A percentile compares a stretch with the other conserved stretches of the same genome.
These are phyloP conservation scores for Mystacides longicornis DNA, from an alignment of 2,888 invertebrate genomes.

Conservation along the genomic window DNA sequence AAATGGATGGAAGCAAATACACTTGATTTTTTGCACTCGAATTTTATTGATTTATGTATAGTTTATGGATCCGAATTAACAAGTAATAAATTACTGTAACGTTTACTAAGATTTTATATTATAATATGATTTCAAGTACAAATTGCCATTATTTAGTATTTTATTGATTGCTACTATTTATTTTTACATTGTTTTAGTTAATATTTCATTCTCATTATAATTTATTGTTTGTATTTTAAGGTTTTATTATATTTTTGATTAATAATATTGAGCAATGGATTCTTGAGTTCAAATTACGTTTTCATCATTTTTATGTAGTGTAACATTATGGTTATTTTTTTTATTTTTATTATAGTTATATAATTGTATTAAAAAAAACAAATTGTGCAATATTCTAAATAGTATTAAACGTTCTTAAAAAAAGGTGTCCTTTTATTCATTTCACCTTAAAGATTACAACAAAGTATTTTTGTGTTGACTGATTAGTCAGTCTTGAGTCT, in stretches of 20 bases:
- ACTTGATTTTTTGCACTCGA: neutral
- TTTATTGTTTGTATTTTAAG: neutral
- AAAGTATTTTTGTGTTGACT: too few relatives aligned
- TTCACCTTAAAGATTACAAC: neutral
- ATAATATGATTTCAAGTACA: slow-evolving; percentile 25
- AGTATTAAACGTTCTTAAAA: slow-evolving; percentile 2
- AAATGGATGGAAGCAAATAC: neutral
- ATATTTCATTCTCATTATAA: slow-evolving; percentile 16
- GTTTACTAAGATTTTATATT: neutral
- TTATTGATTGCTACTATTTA: slow-evolving; percentile 15
- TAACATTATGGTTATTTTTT: neutral
- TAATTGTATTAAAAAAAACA: slow-evolving; percentile 2
- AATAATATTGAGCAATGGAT: slow-evolving; percentile 1
- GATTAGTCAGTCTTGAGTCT: too few relatives aligned
- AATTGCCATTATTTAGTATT: slow-evolving; percentile 22
- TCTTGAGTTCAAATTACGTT: neutral
- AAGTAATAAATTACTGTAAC: neutral
- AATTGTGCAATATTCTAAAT: slow-evolving; percentile 2
- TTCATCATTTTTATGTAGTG: neutral
- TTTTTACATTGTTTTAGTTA: slow-evolving; percentile 21
- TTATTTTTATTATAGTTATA: neutral
- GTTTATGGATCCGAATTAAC: neutral
- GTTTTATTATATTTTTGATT: neutral
- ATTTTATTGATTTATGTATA: neutral
- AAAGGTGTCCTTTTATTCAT: neutral